Base-by-base conservation (phyloP, 2,113 vertebrate genomes). In the Sigmodon hispidus region DNA sequence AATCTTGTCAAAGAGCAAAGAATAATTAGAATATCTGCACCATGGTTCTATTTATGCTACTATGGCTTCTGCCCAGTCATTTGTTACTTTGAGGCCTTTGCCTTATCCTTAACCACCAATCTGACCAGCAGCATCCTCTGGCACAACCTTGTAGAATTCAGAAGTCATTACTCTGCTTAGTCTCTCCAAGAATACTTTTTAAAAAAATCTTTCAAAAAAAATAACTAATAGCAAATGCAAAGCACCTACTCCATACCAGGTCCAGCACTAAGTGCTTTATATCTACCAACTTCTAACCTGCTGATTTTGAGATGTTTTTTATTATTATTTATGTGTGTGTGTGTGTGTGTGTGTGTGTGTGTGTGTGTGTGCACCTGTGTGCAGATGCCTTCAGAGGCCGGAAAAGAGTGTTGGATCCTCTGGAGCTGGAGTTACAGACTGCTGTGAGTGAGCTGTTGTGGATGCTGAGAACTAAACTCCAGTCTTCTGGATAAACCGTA, bases 1-100 rank as follows among this genome's bases (percentile, higher is more conserved):
- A 84, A 96, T 61, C 57, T 19, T 94, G 96, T 95, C 94, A 93
- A 88, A 96, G 43, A 96, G 93, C 89, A 90, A 91, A 83, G 90
- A 96, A 92, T 96, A 93, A 96, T 96, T 90, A 97, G 90, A 90
- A 86, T 90, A 65, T 40, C 52, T 84, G 57, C 73, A 93, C 55
- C 34, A 43, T 63, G 52, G 69, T 83, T 94, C 94, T 93, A 48
- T 96, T 97, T 93, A 40, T 77, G 57, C 8, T 89, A n/a, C 55
- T 73, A 5, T 45, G 31, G 87, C 79, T 70, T 45, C 73, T 50
- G 59, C 83, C 65, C 45, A n/a, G 65, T 72, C 69, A 85, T 88
- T 94, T 91, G 95, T 80, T 69, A 75, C 84, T 86, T 90, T 1
- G 13, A 90, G 94, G 94, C 73, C 73, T 31, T 13, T 1, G 36